Conservation (phyloP, 2,797 vertebrate genomes). For the Sternotherus odoratus region DNA sequence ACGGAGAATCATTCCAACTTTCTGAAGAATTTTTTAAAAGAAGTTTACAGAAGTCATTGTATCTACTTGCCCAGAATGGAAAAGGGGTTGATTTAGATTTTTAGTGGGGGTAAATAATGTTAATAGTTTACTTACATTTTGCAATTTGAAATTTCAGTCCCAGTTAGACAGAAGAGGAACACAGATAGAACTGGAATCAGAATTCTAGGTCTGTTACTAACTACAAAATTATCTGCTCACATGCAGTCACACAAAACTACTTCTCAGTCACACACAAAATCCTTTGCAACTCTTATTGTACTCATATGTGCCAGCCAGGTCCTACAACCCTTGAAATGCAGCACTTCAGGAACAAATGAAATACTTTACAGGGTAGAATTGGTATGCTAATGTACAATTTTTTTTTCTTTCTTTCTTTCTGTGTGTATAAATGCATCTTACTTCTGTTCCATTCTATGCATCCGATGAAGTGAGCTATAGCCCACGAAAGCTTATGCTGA, state of each 20-base stretch:
- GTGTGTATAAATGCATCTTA: no score
- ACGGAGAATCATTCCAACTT: neutral
- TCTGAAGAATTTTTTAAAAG: neutral
- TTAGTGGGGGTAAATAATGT: neutral
- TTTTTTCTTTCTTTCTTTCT: no score
- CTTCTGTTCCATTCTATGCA: no score
- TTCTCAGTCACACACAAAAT: neutral
- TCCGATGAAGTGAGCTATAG: no score
- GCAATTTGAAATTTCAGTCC: neutral
- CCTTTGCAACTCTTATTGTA: neutral
- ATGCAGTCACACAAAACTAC: neutral
- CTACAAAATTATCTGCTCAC: neutral
- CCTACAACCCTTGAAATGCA: neutral
- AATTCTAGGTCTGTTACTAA: neutral
- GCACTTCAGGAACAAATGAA: neutral
- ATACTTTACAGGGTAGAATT: neutral
- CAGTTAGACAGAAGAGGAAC: neutral
- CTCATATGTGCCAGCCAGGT: rapidly evolving
- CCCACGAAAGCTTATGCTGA: no score
- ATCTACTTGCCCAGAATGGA: neutral
- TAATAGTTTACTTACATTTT: neutral
- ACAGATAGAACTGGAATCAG: neutral
- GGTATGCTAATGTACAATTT: no score
- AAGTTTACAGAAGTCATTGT: neutral
- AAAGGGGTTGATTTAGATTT: neutral